phyloP scores from a whole-genome alignment of 2,888 invertebrate species.

The Ryuthela nishihirai region DNA sequence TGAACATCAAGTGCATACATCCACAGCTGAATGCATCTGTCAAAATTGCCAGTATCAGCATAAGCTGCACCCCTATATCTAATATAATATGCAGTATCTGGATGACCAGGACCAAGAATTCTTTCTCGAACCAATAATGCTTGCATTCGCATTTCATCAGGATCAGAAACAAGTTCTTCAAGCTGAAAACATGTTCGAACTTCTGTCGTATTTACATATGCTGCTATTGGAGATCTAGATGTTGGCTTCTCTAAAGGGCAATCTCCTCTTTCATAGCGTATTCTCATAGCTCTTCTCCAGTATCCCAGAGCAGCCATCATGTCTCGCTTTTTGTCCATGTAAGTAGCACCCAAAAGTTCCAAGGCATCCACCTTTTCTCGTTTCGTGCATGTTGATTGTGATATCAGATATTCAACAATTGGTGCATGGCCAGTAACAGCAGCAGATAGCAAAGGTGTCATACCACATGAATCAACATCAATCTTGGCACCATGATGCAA shows the following conservation, averaged over 20 bases:
- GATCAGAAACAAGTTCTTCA: slow-evolving; percentile 83
- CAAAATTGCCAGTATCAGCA: slow-evolving; percentile 91
- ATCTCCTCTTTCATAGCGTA: slow-evolving; percentile 60
- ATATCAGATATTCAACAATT: slow-evolving; percentile 87
- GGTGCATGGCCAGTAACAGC: slow-evolving; percentile 83
- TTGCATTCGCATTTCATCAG: slow-evolving; percentile 94
- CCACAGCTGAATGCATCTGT: slow-evolving; percentile 86
- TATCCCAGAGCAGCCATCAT: slow-evolving; percentile 82
- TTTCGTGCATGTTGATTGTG: slow-evolving; percentile 63
- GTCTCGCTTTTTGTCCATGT: slow-evolving; percentile 93
- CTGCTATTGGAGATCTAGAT: slow-evolving; percentile 64
- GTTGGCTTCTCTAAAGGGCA: slow-evolving; percentile 14
- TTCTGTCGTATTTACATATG: slow-evolving; percentile 84
- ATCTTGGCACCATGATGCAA: slow-evolving; percentile 82
- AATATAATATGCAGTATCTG: slow-evolving; percentile 94
- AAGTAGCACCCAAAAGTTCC: slow-evolving; percentile 88
- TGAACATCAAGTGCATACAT: slow-evolving; percentile 96
- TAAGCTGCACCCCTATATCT: slow-evolving; percentile 89
- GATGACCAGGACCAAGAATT: slow-evolving; percentile 86
- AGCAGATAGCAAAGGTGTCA: slow-evolving; percentile 92
- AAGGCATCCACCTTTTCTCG: slow-evolving; percentile 75
- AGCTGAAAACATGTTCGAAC: slow-evolving; percentile 72
- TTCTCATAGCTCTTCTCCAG: slow-evolving; percentile 89
- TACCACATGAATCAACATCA: slow-evolving; percentile 92
- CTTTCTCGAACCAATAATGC: slow-evolving; percentile 81